Base-by-base conservation (phyloP, 2,113 vertebrate species). In the Stictonetta naevosa region DNA sequence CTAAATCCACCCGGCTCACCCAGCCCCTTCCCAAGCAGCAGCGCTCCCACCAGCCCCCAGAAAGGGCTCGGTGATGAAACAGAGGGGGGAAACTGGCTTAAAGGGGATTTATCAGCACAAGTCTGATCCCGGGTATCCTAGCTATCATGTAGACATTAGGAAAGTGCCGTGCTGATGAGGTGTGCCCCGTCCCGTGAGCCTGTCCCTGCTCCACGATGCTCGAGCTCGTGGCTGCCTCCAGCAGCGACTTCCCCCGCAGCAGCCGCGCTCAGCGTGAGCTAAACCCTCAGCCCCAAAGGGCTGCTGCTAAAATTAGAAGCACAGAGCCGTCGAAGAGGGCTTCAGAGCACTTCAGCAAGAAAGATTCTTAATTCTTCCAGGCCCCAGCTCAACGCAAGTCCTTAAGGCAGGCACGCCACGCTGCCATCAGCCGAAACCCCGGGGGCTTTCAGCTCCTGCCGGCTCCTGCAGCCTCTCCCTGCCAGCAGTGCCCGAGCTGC, bases 1-100 rank as follows among this genome's bases (percentile, higher is more conserved):
- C 92, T 82, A 93, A 96, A 96, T 88, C 82, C 93, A 79, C 82
- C n/a, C 0, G 40, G 89, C 73, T 94, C 4, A 1, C 88, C 69
- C 16, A 0, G 77, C 23, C 25, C 50, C 83, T 77, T 78, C 59
- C 75, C 79, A 21, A 62, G 46, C 86, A 55, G 79, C 79, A 58
- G 81, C 69, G 90, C 82, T 96, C 82, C 74, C 82, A 89, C 64
- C 42, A n/a, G 31, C 79, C 58, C 78, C 1, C 10, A 83, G 58
- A 88, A 83, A 88, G 29, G 44, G 31, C 44, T 90, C 8, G 1
- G 48, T 66, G 62, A 81, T 7, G n/a, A 58, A 66, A 93, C 2
- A 0, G 72, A 16, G 5, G 13, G 38, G 18, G 9, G 11, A 88
- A 89, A 83, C 6, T 38, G 40, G 64, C 66, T 78, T 56, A 11